Conservation (phyloP, 2,888 invertebrate species). For the Punctoribates punctum region DNA sequence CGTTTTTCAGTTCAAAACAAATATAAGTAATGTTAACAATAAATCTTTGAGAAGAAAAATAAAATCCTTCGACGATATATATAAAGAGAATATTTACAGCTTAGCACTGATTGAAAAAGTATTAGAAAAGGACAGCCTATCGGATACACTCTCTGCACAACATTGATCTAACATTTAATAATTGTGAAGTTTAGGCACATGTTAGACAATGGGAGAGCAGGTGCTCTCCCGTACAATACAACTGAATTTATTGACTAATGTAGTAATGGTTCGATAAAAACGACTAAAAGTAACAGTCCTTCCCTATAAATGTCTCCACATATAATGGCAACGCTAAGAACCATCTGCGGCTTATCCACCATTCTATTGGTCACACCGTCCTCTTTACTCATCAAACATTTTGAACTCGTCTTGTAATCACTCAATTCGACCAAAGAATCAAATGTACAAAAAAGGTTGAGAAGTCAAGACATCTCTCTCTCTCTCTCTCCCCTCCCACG, state of each 20-base stretch:
- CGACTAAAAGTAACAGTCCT: slow-evolving; percentile 26
- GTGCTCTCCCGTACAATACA: slow-evolving; percentile 11
- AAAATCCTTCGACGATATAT: slow-evolving; percentile 19
- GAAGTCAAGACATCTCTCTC: no score
- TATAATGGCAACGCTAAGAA: neutral
- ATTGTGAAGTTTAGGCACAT: slow-evolving; percentile 32
- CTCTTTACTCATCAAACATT: neutral
- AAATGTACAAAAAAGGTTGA: no score
- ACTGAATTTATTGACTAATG: slow-evolving; percentile 26
- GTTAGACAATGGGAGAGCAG: slow-evolving; percentile 12
- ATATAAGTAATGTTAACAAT: slow-evolving; percentile 27
- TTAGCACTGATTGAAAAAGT: slow-evolving; percentile 6
- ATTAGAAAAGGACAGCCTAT: neutral
- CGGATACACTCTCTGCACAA: neutral
- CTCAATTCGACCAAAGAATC: no score
- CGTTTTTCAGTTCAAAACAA: slow-evolving; percentile 7
- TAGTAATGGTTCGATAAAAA: slow-evolving; percentile 29
- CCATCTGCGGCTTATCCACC: slow-evolving; percentile 18
- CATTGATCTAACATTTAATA: slow-evolving; percentile 16
- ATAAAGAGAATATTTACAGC: slow-evolving; percentile 25
- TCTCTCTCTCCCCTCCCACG: no score
- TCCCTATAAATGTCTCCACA: neutral
- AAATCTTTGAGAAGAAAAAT: slow-evolving; percentile 14
- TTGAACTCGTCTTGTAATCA: no score
- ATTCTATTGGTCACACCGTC: neutral